These are phyloP conservation scores for Wiebesia pumilae DNA, from an alignment of 1,140 invertebrate genomes.

Conservation along the genomic window DNA sequence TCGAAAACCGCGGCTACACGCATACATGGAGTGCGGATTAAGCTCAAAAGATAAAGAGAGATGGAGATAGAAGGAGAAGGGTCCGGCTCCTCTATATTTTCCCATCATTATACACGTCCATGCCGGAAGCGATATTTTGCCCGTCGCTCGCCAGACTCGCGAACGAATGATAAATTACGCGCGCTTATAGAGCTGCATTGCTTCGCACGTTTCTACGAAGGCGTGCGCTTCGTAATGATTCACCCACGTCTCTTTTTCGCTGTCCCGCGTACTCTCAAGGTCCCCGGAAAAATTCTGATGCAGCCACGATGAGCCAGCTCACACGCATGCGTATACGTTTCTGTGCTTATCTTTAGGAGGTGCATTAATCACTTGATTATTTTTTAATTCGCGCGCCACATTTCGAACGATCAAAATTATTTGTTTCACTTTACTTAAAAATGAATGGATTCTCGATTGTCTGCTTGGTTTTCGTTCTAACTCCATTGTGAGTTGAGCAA, in stretches of 20 bases:
- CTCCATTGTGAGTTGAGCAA: neutral
- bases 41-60: neutral
- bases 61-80: neutral
- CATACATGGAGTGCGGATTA: neutral
- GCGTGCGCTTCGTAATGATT: conserved; percentile 32
- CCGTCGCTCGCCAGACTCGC: neutral
- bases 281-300: conserved; percentile 35
- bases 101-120: conserved; percentile 46
- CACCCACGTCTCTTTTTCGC: neutral
- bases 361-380: conserved; percentile 47
- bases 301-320: neutral
- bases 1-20: neutral
- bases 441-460: conserved; percentile 34
- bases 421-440: conserved; percentile 30
- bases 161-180: conserved; percentile 46
- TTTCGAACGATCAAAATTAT: neutral
- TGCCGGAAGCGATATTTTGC: conserved; percentile 51
- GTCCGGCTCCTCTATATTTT: conserved; percentile 30
- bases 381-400: conserved; percentile 37
- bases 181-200: neutral
- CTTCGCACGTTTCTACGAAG: conserved; percentile 13
- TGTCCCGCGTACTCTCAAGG: neutral
- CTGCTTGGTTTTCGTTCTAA: neutral
- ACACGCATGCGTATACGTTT: neutral
- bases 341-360: neutral